phyloP scores from a whole-genome alignment of 2,888 invertebrate species.

The Mythimna albipuncta region DNA sequence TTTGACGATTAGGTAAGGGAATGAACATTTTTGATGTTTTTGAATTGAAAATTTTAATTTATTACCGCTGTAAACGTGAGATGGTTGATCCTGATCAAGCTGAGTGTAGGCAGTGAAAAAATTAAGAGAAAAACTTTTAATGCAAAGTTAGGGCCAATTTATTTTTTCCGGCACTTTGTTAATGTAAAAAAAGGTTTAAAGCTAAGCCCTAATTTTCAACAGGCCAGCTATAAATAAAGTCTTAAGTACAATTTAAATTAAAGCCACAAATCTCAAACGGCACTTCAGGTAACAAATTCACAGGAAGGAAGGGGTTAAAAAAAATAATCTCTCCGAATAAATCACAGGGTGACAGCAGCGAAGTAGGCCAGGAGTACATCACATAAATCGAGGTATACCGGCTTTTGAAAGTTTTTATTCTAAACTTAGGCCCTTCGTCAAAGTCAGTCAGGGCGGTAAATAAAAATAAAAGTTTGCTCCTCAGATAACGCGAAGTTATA shows the following conservation, averaged over 20 bases:
- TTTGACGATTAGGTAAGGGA: constrained; percentile 4
- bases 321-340: constrained; percentile 59
- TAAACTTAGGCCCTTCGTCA: constrained; percentile 84
- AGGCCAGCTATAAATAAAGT: constrained; percentile 23
- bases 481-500: constrained; percentile 72
- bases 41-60: not conserved
- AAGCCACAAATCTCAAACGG: constrained; percentile 48
- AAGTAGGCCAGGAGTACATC: constrained; percentile 71
- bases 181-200: not conserved
- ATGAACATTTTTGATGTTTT: constrained; percentile 13
- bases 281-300: constrained; percentile 54
- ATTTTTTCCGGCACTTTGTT: not conserved
- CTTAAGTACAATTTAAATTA: constrained; percentile 41
- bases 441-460: constrained; percentile 80
- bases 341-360: constrained; percentile 55
- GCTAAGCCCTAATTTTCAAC: constrained; percentile 8
- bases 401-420: constrained; percentile 75
- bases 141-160: not conserved
- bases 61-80: not conserved
- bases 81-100: not conserved
- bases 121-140: not conserved
- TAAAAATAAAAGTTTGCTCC: constrained; percentile 78
- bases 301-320: constrained; percentile 57
- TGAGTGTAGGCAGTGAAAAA: not conserved
- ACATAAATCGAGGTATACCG: constrained; percentile 72